These are phyloP conservation scores for Porphyrio hochstetteri DNA, from an alignment of 2,113 vertebrate genomes.

Conservation along the genomic window DNA sequence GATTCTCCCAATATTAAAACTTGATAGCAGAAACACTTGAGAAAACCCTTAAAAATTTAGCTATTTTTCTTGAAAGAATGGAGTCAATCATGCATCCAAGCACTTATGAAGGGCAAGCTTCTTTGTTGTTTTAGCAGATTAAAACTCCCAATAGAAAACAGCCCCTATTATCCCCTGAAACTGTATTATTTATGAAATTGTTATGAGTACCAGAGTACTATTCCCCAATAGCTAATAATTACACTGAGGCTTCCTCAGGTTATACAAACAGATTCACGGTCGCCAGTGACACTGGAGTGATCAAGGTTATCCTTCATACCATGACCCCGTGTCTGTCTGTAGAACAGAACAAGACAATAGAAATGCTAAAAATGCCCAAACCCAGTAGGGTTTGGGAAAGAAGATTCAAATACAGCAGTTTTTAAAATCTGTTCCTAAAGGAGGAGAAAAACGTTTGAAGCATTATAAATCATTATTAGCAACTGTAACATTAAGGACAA, in stretches of 20 bases:
- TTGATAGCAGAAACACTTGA: not conserved
- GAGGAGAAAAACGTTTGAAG: not conserved
- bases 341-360: not conserved
- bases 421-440: not conserved
- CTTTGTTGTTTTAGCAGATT: not conserved
- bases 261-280: not conserved
- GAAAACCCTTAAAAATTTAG: not conserved
- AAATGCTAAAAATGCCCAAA: not conserved
- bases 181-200: not conserved
- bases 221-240: not conserved
- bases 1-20: not conserved
- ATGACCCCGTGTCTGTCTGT: not conserved
- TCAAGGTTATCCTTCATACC: not conserved
- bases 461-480: slow-evolving; percentile 52
- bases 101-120: not conserved
- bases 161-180: not conserved
- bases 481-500: slow-evolving; percentile 10
- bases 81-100: not conserved
- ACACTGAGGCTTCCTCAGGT: not conserved
- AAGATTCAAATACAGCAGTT: not conserved
- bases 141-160: not conserved
- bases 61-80: not conserved
- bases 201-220: not conserved
- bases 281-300: not conserved
- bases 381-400: not conserved